phyloP scores from a whole-genome alignment of 2,888 invertebrate species.

The Rhagonycha fulva region DNA sequence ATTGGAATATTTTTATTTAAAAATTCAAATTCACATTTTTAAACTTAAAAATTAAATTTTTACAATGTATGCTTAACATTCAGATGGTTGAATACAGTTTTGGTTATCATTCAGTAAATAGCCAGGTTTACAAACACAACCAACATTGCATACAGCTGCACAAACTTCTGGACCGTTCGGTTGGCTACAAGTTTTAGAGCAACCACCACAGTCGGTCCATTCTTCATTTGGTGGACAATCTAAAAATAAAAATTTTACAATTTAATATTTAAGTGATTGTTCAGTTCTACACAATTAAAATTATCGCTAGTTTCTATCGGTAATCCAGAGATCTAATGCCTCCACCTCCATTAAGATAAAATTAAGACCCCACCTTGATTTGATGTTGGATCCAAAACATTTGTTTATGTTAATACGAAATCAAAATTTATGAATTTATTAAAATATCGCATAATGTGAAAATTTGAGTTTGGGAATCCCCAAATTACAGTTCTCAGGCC shows the following conservation, averaged over 20 bases:
- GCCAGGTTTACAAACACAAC: background rate
- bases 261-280: background rate
- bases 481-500: no score
- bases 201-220: background rate
- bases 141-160: background rate
- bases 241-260: background rate
- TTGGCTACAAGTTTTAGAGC: background rate
- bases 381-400: no score
- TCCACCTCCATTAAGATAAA: no score
- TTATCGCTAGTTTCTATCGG: no score
- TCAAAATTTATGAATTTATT: no score
- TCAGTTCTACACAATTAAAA: no score
- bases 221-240: background rate
- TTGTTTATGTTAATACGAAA: no score
- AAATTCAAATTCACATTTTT: background rate
- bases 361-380: no score
- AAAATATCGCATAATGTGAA: no score
- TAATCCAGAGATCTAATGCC: no score
- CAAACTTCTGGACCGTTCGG: background rate
- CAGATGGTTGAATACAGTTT: background rate
- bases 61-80: background rate
- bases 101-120: background rate
- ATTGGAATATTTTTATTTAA: background rate
- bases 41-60: background rate
- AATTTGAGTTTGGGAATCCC: no score